Conservation (phyloP, 1,140 invertebrate species). For the Cydia splendana region DNA sequence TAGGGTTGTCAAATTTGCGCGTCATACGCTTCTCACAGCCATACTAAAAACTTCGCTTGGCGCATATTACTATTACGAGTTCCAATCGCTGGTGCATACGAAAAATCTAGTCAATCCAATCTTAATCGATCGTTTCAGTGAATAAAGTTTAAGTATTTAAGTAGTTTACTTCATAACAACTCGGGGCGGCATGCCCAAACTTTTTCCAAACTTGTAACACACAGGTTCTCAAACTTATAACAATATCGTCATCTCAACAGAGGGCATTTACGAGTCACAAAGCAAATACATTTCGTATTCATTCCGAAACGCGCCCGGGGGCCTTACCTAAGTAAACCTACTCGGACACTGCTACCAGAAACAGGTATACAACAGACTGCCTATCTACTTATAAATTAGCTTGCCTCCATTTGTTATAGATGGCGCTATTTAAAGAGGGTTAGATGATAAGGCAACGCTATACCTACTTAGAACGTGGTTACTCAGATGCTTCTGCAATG, state of each 20-base stretch:
- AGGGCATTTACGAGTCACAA: slow-evolving; percentile 68
- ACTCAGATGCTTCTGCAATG: too few relatives aligned
- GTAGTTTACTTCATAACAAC: not conserved
- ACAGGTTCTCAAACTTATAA: slow-evolving; percentile 52
- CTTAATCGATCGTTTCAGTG: not conserved
- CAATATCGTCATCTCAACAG: slow-evolving; percentile 61
- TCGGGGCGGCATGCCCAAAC: not conserved
- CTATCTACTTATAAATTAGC: not conserved
- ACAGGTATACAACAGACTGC: not conserved
- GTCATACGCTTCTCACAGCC: too few relatives aligned
- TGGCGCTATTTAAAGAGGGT: slow-evolving; percentile 25
- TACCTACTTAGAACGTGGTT: too few relatives aligned
- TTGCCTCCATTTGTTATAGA: slow-evolving; percentile 32
- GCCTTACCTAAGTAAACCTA: slow-evolving; percentile 68
- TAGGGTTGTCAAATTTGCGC: not conserved
- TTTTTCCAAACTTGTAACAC: slow-evolving; percentile 34
- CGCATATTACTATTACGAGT: too few relatives aligned
- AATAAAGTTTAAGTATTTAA: not conserved
- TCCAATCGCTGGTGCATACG: too few relatives aligned
- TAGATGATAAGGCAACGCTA: too few relatives aligned
- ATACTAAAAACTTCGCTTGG: too few relatives aligned
- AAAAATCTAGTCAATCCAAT: not conserved
- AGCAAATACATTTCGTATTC: slow-evolving; percentile 68
- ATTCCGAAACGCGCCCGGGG: slow-evolving; percentile 59
- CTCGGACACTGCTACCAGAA: slow-evolving; percentile 33